Conservation (phyloP, 2,797 vertebrate genomes). For the Sebastiscus tertius region DNA sequence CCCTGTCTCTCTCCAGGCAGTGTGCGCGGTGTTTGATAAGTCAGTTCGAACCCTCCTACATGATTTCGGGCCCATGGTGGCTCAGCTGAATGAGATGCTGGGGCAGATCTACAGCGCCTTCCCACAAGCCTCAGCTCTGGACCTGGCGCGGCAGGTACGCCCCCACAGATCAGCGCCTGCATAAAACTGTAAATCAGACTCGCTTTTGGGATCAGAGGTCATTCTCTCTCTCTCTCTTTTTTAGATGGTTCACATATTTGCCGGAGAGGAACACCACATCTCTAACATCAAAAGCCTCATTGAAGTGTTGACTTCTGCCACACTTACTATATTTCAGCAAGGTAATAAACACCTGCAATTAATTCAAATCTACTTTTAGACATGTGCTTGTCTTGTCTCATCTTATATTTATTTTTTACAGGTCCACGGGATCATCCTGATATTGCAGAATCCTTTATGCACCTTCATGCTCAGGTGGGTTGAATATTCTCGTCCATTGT, state of each 20-base stretch:
- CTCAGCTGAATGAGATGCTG: constrained; percentile 95
- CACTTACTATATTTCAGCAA: constrained; percentile 93
- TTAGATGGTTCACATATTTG: constrained; percentile 96
- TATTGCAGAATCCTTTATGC: constrained; percentile 99
- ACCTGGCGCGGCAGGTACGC: constrained; percentile 92
- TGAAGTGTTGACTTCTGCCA: constrained; percentile 91
- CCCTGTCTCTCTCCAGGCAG: constrained; percentile 82
- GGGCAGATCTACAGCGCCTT: constrained; percentile 94
- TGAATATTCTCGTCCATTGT: neutral
- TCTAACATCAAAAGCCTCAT: constrained; percentile 88
- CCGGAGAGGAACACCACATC: constrained; percentile 90
- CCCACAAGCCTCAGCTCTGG: constrained; percentile 94
- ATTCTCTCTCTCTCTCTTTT: neutral
- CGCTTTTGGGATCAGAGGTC: neutral
- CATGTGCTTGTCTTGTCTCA: constrained; percentile 30
- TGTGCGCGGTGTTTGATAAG: constrained; percentile 96
- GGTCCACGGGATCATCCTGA: constrained; percentile 98
- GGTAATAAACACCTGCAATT: constrained; percentile 78
- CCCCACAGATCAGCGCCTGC: neutral
- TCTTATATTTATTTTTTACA: constrained; percentile 80
- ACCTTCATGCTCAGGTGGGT: constrained; percentile 97
- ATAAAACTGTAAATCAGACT: neutral
- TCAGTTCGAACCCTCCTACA: constrained; percentile 94
- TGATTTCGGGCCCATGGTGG: constrained; percentile 95
- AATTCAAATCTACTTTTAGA: neutral